Conservation (phyloP, 37 sponge, comb jelly and placozoan genomes). For the Spongilla lacustris region DNA sequence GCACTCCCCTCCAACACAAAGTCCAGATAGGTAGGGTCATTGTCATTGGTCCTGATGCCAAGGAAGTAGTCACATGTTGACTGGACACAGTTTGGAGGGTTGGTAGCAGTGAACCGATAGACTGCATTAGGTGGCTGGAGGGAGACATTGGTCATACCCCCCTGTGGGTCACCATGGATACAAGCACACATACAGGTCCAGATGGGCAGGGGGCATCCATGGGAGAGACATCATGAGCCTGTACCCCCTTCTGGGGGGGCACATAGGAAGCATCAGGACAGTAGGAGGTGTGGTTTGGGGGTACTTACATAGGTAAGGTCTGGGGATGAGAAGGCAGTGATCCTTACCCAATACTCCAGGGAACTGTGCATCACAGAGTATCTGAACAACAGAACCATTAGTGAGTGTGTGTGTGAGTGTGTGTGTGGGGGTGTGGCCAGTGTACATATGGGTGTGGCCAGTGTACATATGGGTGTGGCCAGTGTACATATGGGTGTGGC, state of each 20-base stretch:
- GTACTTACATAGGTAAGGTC: not conserved
- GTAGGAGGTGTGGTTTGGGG: not conserved
- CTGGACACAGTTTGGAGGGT: not conserved
- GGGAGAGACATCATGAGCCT: not conserved
- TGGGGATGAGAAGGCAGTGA: not conserved
- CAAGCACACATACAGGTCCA: not conserved
- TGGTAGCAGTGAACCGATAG: not conserved
- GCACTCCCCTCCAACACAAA: constrained; percentile 7
- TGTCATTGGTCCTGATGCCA: constrained; percentile 6
- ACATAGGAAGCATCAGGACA: not conserved
- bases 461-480: too few relatives aligned
- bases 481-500: too few relatives aligned
- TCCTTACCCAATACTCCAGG: not conserved
- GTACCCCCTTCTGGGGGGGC: not conserved
- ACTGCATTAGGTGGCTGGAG: not conserved
- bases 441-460: too few relatives aligned
- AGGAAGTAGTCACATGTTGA: constrained; percentile 1
- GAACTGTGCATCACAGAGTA: not conserved
- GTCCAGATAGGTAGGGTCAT: constrained; percentile 17
- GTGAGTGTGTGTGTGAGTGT: not conserved
- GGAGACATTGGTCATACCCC: not conserved
- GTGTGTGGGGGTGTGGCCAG: not conserved
- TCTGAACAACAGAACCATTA: not conserved
- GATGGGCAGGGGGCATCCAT: not conserved
- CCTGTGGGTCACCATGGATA: not conserved